Percentiles rank a stretch among this genome's conserved stretches.
These are phyloP conservation scores for Hoplodrina blanda DNA, from an alignment of 2,888 invertebrate genomes.

Conservation along the genomic window DNA sequence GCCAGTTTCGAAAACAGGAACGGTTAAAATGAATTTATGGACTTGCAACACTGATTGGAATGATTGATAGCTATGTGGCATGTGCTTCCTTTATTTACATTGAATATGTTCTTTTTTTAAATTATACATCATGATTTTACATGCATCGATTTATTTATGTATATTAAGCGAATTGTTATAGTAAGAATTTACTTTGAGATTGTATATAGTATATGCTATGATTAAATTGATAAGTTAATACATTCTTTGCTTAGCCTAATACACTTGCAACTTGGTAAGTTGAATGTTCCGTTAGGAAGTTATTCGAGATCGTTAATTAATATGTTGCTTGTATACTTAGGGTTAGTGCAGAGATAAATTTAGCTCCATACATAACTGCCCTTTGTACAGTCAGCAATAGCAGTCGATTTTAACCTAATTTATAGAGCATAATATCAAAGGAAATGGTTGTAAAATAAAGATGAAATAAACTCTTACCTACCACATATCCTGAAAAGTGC, in stretches of 20 bases:
- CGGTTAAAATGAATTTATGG: conserved; percentile 41
- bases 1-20: conserved; percentile 48
- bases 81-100: conserved; percentile 72
- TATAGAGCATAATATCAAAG: too few species aligned
- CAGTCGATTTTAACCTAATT: too few species aligned
- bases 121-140: conserved; percentile 59
- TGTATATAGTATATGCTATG: conserved; percentile 66
- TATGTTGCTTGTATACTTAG: conserved; percentile 49
- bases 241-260: conserved; percentile 47
- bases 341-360: conserved; percentile 60
- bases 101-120: conserved; percentile 55
- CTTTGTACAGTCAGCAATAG: not conserved
- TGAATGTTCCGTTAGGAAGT: conserved; percentile 42
- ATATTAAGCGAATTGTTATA: conserved; percentile 64
- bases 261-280: conserved; percentile 49
- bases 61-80: conserved; percentile 52
- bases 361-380: not conserved
- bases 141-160: conserved; percentile 68
- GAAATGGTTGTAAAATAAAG: too few species aligned
- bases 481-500: too few species aligned
- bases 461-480: too few species aligned
- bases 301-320: conserved; percentile 36
- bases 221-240: conserved; percentile 60
- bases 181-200: conserved; percentile 66
- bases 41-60: conserved; percentile 63